Evolutionary conservation across 2,797 vertebrate genomes (phyloP).

Genomic region (Varecia variegata): DNA sequence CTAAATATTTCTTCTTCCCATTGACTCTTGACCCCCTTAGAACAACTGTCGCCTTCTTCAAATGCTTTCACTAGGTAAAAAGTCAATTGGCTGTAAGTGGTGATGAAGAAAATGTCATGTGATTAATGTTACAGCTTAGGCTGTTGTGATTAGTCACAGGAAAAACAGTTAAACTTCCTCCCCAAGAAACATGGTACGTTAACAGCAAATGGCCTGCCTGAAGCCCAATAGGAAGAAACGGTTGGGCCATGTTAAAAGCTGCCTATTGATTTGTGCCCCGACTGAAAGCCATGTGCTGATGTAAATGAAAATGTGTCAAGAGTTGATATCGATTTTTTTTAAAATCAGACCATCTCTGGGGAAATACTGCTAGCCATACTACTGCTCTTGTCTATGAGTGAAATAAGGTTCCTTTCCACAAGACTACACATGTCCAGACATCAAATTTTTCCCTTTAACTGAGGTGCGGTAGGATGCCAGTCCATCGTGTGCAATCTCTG

Average conservation of each 20-base stretch:
- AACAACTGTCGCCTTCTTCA: constrained; percentile 78
- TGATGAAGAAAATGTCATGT: constrained; percentile 80
- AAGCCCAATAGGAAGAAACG: constrained; percentile 77
- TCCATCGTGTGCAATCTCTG: constrained; percentile 59
- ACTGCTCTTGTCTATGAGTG: constrained; percentile 80
- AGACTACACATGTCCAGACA: constrained; percentile 83
- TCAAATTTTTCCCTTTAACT: constrained; percentile 79
- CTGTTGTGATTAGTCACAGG: constrained; percentile 81
- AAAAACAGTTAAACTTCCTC: constrained; percentile 81
- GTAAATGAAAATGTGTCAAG: constrained; percentile 90
- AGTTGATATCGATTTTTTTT: constrained; percentile 88
- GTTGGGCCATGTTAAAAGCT: constrained; percentile 87
- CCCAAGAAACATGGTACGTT: constrained; percentile 74
- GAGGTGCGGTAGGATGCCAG: constrained; percentile 63
- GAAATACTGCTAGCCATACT: constrained; percentile 84
- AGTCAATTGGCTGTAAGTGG: constrained; percentile 84
- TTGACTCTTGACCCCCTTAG: constrained; percentile 81
- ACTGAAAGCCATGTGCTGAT: constrained; percentile 87
- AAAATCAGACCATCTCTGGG: constrained; percentile 80
- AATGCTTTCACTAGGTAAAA: constrained; percentile 80
- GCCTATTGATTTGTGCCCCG: constrained; percentile 86
- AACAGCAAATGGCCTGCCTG: constrained; percentile 73
- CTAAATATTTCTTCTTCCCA: constrained; percentile 77
- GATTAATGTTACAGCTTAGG: constrained; percentile 83
- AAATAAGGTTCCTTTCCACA: constrained; percentile 83